Evolutionary conservation across 2,797 vertebrate species (phyloP).

Genomic region (Ibycter americanus): DNA sequence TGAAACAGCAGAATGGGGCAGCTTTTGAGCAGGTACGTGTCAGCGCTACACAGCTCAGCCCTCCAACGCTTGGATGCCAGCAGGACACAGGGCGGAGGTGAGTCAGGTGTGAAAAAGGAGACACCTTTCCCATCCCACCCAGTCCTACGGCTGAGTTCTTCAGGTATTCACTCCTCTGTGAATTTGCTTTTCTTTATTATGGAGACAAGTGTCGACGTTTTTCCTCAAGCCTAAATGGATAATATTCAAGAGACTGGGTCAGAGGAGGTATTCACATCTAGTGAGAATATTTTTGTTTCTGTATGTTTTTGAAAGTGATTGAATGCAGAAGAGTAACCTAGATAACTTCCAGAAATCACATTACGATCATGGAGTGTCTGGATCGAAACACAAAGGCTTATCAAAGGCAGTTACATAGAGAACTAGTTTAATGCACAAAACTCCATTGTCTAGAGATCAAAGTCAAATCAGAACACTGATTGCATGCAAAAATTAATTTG

Average conservation of each 20-base stretch:
- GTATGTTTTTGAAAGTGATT: neutral
- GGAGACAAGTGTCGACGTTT: neutral
- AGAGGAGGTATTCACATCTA: neutral
- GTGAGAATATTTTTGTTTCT: neutral
- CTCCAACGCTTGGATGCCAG: neutral
- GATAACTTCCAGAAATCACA: constrained; percentile 13
- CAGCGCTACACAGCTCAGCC: neutral
- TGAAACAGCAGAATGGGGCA: neutral
- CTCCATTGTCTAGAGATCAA: constrained; percentile 23
- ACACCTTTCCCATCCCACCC: neutral
- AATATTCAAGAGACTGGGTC: neutral
- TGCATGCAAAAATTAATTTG: constrained; percentile 39
- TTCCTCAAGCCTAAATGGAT: neutral
- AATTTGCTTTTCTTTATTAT: neutral
- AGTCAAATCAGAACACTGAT: constrained; percentile 47
- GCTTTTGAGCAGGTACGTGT: neutral
- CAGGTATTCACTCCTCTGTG: neutral
- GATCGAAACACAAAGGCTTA: constrained; percentile 25
- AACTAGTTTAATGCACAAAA: constrained; percentile 37
- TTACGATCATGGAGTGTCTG: neutral
- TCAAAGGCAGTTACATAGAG: constrained; percentile 15
- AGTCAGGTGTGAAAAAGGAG: neutral
- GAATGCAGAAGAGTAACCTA: constrained; percentile 19
- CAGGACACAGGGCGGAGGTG: neutral
- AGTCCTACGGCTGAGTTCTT: neutral